Evolutionary conservation across 2,113 vertebrate genomes (phyloP).

Genomic region (Brachyhypopomus gauderio): DNA sequence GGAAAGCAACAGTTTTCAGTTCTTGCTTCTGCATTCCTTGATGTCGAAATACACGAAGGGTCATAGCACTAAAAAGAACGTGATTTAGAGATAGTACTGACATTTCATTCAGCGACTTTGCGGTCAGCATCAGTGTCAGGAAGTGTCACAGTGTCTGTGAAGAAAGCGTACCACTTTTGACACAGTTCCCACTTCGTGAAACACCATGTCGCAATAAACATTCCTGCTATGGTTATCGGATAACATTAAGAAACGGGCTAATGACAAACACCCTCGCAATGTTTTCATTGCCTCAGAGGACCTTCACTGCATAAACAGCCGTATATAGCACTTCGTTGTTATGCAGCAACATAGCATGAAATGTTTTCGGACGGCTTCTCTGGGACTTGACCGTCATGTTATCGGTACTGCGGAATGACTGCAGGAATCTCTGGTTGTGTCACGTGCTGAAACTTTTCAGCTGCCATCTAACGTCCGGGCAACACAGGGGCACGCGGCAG

Average conservation of each 20-base stretch:
- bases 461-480: not conserved
- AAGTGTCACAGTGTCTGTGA: not conserved
- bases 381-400: not conserved
- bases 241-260: conserved; percentile 2
- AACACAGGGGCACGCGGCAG: not conserved
- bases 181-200: not conserved
- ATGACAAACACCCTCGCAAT: not conserved
- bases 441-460: not conserved
- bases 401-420: not conserved
- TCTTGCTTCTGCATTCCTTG: not conserved
- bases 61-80: not conserved
- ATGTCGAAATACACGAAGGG: not conserved
- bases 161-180: not conserved
- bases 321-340: not conserved
- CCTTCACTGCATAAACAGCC: conserved; percentile 14
- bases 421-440: not conserved
- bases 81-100: not conserved
- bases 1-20: not conserved
- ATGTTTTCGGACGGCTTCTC: not conserved
- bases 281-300: not conserved
- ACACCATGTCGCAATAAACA: not conserved
- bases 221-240: not conserved
- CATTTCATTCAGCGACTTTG: not conserved
- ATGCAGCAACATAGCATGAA: not conserved
- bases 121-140: not conserved